A percentile compares a stretch with the other conserved stretches of the same genome.
These are phyloP conservation scores for Hafferia zeledoni DNA, from an alignment of 2,797 vertebrate genomes.

Conservation along the genomic window DNA sequence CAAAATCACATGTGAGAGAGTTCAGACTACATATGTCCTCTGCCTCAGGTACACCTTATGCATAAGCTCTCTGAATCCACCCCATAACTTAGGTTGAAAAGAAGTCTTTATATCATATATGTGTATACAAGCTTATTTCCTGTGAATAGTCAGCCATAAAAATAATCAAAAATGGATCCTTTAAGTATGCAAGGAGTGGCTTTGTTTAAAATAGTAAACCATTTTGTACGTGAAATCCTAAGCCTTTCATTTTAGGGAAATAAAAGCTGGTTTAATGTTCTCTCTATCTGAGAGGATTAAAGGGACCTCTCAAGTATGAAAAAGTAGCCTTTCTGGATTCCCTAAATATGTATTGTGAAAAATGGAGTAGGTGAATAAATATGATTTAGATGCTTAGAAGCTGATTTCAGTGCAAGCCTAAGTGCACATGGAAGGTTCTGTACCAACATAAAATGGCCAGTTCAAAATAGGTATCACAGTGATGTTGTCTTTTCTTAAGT, in stretches of 20 bases:
- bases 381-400: not conserved
- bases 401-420: not conserved
- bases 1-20: not conserved
- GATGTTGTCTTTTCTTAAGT: not conserved
- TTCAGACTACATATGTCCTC: not conserved
- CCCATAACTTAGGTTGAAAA: not conserved
- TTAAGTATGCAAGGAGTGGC: not conserved
- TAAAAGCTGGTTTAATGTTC: not conserved
- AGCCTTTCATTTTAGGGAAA: slow-evolving; percentile 5
- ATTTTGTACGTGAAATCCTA: not conserved
- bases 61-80: not conserved
- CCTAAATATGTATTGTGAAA: not conserved
- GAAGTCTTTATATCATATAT: not conserved
- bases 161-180: not conserved
- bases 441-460: not conserved
- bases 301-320: not conserved
- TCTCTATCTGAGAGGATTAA: not conserved
- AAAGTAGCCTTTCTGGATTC: not conserved
- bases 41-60: not conserved
- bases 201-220: not conserved
- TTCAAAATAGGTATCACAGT: not conserved
- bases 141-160: not conserved
- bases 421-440: not conserved
- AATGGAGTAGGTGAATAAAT: not conserved
- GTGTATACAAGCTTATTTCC: not conserved